Conservation (phyloP, 1,140 invertebrate species). For the Orchestia grillus region DNA sequence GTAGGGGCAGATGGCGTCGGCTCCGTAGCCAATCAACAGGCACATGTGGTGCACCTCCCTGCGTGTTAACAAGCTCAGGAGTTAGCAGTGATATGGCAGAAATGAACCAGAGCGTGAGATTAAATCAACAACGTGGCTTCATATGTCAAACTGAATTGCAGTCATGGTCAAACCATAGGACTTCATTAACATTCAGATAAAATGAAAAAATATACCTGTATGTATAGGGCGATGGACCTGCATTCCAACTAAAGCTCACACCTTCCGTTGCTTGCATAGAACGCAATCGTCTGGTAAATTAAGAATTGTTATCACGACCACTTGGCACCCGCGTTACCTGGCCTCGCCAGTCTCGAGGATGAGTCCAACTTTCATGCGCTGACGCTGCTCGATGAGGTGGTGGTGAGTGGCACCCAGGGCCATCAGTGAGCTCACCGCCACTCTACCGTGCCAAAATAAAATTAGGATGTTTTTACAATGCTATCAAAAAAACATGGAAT, state of each 20-base stretch:
- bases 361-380: constrained; percentile 95
- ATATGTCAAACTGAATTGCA: too few relatives aligned
- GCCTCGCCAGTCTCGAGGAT: constrained; percentile 95
- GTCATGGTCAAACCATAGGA: too few relatives aligned
- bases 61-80: neutral
- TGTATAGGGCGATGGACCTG: too few relatives aligned
- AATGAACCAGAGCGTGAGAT: neutral
- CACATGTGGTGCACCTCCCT: constrained; percentile 97
- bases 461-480: neutral
- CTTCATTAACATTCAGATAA: too few relatives aligned
- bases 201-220: too few relatives aligned
- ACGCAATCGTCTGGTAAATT: neutral
- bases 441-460: constrained; percentile 71
- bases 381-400: constrained; percentile 92
- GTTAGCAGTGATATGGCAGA: neutral
- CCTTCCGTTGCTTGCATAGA: too few relatives aligned
- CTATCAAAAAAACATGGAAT: too few relatives aligned
- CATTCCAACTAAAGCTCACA: too few relatives aligned
- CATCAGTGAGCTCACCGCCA: constrained; percentile 87
- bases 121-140: neutral
- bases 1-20: constrained; percentile 97
- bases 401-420: constrained; percentile 95
- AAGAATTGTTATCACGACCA: neutral
- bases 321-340: constrained; percentile 72
- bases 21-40: constrained; percentile 95